Evolutionary conservation across 1,140 invertebrate species (phyloP).

Genomic region (Portunus trituberculatus): DNA sequence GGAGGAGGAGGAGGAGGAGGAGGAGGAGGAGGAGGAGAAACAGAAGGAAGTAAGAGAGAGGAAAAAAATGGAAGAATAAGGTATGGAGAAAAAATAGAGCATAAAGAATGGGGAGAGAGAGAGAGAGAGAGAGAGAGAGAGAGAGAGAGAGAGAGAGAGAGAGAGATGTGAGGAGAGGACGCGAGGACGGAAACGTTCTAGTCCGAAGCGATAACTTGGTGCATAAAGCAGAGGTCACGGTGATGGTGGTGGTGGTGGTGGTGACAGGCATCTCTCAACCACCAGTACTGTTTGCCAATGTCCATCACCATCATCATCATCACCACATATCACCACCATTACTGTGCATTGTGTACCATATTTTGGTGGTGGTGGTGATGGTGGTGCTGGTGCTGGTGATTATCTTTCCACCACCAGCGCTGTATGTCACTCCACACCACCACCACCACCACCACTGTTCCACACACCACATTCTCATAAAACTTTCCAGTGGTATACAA

Average conservation of each 20-base stretch:
- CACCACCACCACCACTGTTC: neutral
- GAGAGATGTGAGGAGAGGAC: neutral
- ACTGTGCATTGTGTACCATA: too few species aligned
- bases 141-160: slow-evolving; percentile 21
- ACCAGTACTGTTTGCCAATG: too few species aligned
- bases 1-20: neutral
- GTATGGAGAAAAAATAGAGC: neutral
- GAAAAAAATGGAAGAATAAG: neutral
- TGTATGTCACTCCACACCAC: neutral
- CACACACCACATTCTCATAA: too few species aligned
- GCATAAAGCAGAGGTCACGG: neutral
- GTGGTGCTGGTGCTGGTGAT: too few species aligned
- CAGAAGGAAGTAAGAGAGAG: neutral
- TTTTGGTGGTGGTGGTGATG: too few species aligned
- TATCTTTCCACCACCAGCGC: too few species aligned
- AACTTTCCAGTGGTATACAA: too few species aligned
- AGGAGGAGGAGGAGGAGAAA: neutral
- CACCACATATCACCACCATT: neutral
- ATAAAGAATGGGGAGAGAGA: neutral
- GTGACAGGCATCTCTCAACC: neutral
- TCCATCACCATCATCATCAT: too few species aligned
- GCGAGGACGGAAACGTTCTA: neutral
- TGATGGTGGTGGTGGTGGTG: neutral
- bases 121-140: neutral
- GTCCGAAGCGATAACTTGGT: neutral